Evolutionary conservation across 2,113 vertebrate genomes (phyloP).

Genomic region (Panthera tigris): DNA sequence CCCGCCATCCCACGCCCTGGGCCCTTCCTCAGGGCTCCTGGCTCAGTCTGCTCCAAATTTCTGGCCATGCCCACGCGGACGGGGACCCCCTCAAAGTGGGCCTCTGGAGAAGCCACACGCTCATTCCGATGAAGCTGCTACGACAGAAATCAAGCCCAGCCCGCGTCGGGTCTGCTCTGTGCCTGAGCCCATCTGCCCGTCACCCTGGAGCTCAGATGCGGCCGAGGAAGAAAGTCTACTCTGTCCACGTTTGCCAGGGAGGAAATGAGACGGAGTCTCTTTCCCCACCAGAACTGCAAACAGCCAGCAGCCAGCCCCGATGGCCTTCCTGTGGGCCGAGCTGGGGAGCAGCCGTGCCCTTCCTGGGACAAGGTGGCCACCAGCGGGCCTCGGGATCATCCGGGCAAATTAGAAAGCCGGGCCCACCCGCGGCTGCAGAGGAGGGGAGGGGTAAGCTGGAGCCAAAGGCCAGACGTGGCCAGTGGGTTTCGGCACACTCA

Average conservation of each 20-base stretch:
- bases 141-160: background rate
- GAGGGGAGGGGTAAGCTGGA: background rate
- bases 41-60: background rate
- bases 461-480: background rate
- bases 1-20: background rate
- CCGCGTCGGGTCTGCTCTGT: rapidly evolving
- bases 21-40: background rate
- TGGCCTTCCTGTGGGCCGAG: background rate
- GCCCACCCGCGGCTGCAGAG: background rate
- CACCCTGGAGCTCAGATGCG: background rate
- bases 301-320: rapidly evolving
- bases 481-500: background rate
- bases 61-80: background rate
- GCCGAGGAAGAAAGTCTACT: background rate
- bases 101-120: background rate
- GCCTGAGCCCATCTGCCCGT: background rate
- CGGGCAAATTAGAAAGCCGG: background rate
- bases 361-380: background rate
- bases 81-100: background rate
- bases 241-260: background rate
- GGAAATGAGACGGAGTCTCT: background rate
- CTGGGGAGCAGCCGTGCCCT: background rate
- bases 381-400: background rate
- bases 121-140: background rate
- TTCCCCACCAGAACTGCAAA: background rate